Evolutionary conservation across 1,140 invertebrate genomes (phyloP).

Genomic region (Cydia splendana): DNA sequence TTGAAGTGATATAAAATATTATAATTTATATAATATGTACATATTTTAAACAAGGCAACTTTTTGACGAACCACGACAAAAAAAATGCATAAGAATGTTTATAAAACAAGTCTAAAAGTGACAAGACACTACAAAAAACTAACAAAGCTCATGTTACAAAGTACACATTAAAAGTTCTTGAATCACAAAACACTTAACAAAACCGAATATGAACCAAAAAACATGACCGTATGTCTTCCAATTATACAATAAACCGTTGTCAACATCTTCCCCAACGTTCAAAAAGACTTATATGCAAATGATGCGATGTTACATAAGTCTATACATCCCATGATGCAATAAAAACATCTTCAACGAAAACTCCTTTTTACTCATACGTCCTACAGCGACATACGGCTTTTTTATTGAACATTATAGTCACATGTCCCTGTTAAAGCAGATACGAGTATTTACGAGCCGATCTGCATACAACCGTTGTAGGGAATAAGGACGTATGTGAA

Average conservation of each 20-base stretch:
- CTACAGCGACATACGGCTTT: background rate
- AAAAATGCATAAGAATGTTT: too few relatives aligned
- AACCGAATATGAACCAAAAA: background rate
- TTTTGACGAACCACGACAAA: too few relatives aligned
- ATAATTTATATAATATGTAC: too few relatives aligned
- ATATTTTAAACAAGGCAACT: background rate
- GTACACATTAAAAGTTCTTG: background rate
- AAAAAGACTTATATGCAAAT: background rate
- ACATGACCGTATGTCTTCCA: conserved; percentile 36
- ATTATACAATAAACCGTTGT: conserved; percentile 50
- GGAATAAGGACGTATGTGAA: background rate
- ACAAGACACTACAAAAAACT: background rate
- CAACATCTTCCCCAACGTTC: conserved; percentile 40
- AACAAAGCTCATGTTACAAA: background rate
- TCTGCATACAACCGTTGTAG: conserved; percentile 56
- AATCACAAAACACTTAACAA: background rate
- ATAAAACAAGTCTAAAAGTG: background rate
- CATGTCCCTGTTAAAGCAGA: conserved; percentile 58
- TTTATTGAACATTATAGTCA: conserved; percentile 37
- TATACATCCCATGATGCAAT: background rate
- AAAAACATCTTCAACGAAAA: background rate
- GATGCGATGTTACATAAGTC: background rate
- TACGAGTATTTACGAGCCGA: conserved; percentile 71
- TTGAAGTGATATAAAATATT: background rate
- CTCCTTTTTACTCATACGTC: background rate